These are phyloP conservation scores for Drosophila basisetae DNA, from an alignment of 2,888 invertebrate genomes.

Conservation along the genomic window DNA sequence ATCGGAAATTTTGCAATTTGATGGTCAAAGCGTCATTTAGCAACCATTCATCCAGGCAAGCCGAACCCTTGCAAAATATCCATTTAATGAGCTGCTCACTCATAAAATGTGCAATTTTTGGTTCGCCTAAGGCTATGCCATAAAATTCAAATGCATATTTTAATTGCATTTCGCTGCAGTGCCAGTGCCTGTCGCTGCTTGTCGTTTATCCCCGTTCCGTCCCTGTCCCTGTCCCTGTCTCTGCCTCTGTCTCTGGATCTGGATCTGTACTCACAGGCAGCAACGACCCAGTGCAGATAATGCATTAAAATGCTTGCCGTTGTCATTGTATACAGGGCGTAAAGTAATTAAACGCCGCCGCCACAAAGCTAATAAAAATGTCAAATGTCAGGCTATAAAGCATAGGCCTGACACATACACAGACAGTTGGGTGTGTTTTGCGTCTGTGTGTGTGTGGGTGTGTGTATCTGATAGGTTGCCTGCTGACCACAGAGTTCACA, in stretches of 20 bases:
- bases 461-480: slow-evolving; percentile 30
- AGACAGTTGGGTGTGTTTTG: neutral
- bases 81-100: slow-evolving; percentile 70
- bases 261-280: slow-evolving; percentile 10
- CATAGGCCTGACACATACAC: slow-evolving; percentile 65
- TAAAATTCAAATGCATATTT: slow-evolving; percentile 78
- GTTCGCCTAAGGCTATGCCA: slow-evolving; percentile 59
- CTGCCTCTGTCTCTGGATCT: slow-evolving; percentile 13
- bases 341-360: slow-evolving; percentile 78
- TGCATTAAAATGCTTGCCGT: slow-evolving; percentile 64
- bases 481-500: slow-evolving; percentile 54
- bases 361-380: slow-evolving; percentile 78
- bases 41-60: slow-evolving; percentile 12
- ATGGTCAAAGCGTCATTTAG: slow-evolving; percentile 32
- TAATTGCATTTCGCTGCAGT: slow-evolving; percentile 69
- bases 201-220: neutral
- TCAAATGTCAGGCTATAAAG: slow-evolving; percentile 77
- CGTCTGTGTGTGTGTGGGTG: neutral
- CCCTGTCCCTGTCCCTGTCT: neutral
- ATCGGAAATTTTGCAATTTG: slow-evolving; percentile 2
- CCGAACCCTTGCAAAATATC: slow-evolving; percentile 17
- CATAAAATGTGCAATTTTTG: slow-evolving; percentile 55
- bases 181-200: slow-evolving; percentile 25
- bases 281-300: slow-evolving; percentile 50
- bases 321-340: slow-evolving; percentile 58